These are phyloP conservation scores for Trialeurodes vaporariorum DNA, from an alignment of 1,140 invertebrate genomes.

Conservation along the genomic window DNA sequence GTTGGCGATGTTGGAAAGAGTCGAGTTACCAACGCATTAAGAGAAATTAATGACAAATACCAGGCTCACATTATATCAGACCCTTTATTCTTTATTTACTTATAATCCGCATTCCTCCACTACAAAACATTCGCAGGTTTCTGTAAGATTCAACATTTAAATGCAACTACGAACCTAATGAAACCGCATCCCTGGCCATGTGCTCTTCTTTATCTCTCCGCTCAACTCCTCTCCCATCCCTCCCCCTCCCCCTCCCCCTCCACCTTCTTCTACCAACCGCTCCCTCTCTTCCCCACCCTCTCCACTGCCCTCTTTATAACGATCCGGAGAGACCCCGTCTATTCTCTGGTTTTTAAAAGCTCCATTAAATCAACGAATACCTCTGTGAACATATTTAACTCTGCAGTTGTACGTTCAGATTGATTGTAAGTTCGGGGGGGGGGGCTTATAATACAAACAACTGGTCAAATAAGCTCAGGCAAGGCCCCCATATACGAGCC, in stretches of 20 bases:
- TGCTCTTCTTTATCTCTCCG: not conserved
- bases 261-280: too few relatives aligned
- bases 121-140: not conserved
- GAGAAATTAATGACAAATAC: constrained; percentile 1
- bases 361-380: too few relatives aligned
- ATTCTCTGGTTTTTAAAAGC: too few relatives aligned
- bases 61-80: not conserved
- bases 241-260: not conserved
- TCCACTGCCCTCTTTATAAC: too few relatives aligned
- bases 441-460: too few relatives aligned
- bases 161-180: not conserved
- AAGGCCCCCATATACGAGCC: too few relatives aligned
- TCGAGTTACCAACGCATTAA: not conserved
- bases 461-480: too few relatives aligned
- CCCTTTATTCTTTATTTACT: not conserved
- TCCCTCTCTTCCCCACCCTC: too few relatives aligned
- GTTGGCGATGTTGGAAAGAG: not conserved
- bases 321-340: too few relatives aligned
- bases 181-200: not conserved
- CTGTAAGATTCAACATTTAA: not conserved
- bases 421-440: too few relatives aligned
- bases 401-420: too few relatives aligned
- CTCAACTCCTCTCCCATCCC: not conserved
- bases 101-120: not conserved
- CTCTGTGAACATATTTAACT: too few relatives aligned